These are phyloP conservation scores for Marmota flaviventris DNA, from an alignment of 2,113 vertebrate species.

Conservation along the genomic window DNA sequence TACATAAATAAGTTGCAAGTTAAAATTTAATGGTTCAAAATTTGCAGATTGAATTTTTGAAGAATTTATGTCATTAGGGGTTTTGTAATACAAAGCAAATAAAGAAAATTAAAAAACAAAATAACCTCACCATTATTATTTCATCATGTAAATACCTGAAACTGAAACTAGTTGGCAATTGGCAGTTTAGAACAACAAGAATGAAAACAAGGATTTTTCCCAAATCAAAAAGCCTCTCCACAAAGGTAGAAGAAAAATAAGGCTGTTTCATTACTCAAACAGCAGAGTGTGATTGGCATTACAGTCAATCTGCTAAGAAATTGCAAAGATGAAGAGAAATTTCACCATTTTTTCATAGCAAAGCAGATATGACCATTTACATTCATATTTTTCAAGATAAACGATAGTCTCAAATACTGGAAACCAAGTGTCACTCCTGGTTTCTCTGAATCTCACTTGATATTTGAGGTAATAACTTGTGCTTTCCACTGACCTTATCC, in stretches of 20 bases:
- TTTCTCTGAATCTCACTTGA: neutral
- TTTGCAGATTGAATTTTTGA: neutral
- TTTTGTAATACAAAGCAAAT: neutral
- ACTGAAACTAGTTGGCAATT: neutral
- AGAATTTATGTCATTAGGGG: neutral
- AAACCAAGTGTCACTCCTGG: neutral
- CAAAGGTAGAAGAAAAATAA: neutral
- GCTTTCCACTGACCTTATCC: neutral
- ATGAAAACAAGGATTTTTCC: neutral
- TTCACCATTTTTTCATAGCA: neutral
- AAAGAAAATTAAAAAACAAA: neutral
- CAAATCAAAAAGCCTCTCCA: neutral
- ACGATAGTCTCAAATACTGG: neutral
- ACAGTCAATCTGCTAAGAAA: neutral
- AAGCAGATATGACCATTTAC: neutral
- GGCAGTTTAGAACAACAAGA: neutral
- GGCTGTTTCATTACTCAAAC: neutral
- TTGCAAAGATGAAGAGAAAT: neutral
- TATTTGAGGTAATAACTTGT: neutral
- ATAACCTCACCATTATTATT: neutral
- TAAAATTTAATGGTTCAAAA: neutral
- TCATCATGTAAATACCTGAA: neutral
- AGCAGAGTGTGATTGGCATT: neutral
- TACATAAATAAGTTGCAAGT: neutral
- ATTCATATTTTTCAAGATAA: neutral